A percentile compares a stretch with the other conserved stretches of the same genome.
These are phyloP conservation scores for Drosophila sp. DNA, from an alignment of 1,140 invertebrate genomes.

Conservation along the genomic window DNA sequence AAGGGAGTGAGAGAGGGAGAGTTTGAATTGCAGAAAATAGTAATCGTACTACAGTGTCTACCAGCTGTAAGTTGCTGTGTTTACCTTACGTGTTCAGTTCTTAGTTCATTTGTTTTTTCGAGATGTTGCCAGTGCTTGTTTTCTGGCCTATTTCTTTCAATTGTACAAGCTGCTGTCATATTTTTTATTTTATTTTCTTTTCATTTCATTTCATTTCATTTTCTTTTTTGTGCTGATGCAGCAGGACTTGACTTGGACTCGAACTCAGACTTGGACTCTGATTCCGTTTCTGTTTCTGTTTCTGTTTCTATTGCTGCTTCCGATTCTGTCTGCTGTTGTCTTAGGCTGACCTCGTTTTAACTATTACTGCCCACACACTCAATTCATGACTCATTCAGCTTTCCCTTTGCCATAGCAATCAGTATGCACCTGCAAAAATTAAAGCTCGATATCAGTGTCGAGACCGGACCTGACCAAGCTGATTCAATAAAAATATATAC, in stretches of 20 bases:
- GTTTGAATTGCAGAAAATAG: conserved; percentile 30
- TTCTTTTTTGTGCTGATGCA: conserved; percentile 36
- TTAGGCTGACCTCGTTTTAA: conserved; percentile 34
- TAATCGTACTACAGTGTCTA: neutral
- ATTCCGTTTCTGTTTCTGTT: no score
- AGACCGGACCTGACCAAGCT: conserved; percentile 20
- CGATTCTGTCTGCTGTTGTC: conserved; percentile 29
- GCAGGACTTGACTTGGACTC: conserved; percentile 18
- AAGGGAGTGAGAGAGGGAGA: neutral
- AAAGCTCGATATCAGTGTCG: conserved; percentile 44
- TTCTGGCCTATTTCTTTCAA: conserved; percentile 57
- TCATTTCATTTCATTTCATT: no score
- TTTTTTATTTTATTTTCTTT: no score
- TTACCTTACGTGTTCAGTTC: conserved; percentile 74
- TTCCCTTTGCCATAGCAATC: conserved; percentile 36
- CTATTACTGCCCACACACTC: conserved; percentile 11
- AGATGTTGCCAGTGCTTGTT: conserved; percentile 44
- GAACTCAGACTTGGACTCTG: no score
- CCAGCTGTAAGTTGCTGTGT: conserved; percentile 37
- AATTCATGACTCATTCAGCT: neutral
- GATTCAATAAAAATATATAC: conserved; percentile 71
- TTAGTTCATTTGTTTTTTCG: conserved; percentile 74
- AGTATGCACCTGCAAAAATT: conserved; percentile 33
- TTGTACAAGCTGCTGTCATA: conserved; percentile 22
- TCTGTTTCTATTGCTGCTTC: conserved; percentile 6